Percentiles rank a stretch among this genome's conserved stretches.
Evolutionary conservation across 2,797 vertebrate genomes (phyloP).

Genomic region (Loris lydekkerianus): DNA sequence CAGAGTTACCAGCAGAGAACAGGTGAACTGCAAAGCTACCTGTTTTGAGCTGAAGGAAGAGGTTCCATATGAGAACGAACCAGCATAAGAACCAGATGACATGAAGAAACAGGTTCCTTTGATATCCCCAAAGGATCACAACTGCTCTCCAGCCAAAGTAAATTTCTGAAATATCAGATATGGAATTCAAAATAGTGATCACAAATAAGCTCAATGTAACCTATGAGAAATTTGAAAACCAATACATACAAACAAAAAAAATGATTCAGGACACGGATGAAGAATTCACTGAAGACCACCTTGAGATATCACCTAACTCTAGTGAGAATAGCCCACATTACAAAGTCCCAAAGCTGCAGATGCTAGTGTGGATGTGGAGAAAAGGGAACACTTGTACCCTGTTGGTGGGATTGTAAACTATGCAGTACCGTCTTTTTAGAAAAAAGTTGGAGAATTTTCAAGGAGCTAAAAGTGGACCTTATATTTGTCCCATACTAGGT

Average conservation of each 20-base stretch:
- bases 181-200: not conserved
- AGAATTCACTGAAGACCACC: not conserved
- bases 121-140: not conserved
- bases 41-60: not conserved
- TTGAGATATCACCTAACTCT: not conserved
- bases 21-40: not conserved
- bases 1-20: not conserved
- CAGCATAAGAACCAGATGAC: not conserved
- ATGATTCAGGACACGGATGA: not conserved
- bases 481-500: not conserved
- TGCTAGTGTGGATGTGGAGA: not conserved
- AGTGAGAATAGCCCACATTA: not conserved
- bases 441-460: not conserved
- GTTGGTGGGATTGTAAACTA: not conserved
- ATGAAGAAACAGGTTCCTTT: not conserved
- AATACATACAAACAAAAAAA: not conserved
- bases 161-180: too few species aligned
- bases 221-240: not conserved
- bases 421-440: not conserved
- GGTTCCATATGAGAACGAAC: not conserved
- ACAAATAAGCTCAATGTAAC: not conserved
- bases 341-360: not conserved
- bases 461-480: not conserved
- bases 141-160: not conserved
- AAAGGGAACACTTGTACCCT: not conserved